Evolutionary conservation across 2,113 vertebrate species (phyloP).

Genomic region (Strix uralensis): DNA sequence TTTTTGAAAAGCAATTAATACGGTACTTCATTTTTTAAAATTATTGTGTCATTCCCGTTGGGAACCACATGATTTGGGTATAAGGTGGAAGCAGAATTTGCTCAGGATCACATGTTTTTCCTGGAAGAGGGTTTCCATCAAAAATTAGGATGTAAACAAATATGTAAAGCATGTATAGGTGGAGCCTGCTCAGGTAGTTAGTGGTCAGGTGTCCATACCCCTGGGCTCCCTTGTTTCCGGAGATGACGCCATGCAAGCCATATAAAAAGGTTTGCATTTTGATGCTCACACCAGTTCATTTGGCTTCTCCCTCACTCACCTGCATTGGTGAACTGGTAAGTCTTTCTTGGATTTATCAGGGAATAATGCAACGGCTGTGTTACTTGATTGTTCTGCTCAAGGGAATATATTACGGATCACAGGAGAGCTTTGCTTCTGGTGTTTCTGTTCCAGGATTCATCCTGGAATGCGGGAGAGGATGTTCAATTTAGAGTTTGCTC

Average conservation of each 20-base stretch:
- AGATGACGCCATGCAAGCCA: not conserved
- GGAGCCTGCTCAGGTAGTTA: conserved; percentile 12
- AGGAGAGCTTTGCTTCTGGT: not conserved
- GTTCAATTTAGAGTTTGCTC: not conserved
- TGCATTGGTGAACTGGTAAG: conserved; percentile 20
- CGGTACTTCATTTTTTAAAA: not conserved
- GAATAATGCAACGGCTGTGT: not conserved
- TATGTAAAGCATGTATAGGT: conserved; percentile 15
- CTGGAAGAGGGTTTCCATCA: conserved; percentile 5
- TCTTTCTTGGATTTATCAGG: not conserved
- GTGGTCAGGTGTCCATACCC: conserved; percentile 42
- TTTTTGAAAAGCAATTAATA: not conserved
- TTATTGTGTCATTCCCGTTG: not conserved
- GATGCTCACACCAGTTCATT: not conserved
- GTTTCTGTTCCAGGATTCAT: not conserved
- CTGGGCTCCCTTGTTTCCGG: conserved; percentile 57
- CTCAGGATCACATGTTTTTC: conserved; percentile 39
- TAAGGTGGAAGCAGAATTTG: not conserved
- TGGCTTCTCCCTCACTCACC: not conserved
- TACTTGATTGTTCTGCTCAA: not conserved
- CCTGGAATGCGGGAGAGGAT: not conserved
- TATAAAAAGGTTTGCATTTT: conserved; percentile 30
- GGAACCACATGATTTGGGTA: not conserved
- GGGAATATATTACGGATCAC: rapidly evolving
- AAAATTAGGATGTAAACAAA: conserved; percentile 22